Base-by-base conservation (phyloP, 1,140 invertebrate species). In the Andrena cerasifolii region DNA sequence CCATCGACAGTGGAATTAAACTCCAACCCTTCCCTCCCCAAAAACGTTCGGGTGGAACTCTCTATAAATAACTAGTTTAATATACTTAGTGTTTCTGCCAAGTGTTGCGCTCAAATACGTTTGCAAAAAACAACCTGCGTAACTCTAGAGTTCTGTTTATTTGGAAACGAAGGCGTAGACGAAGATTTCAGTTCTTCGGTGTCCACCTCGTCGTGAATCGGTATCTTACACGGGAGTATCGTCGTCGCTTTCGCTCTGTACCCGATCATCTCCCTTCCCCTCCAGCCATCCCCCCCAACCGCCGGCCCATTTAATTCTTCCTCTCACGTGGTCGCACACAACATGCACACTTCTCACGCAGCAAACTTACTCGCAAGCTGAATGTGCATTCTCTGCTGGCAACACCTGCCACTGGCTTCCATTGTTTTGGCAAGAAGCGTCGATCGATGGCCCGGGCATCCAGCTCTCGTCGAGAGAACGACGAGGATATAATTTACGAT, bases 21-120 rank as follows among this genome's bases (percentile, higher is more conserved):
- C 31, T 66, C 24, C 47, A 65, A 47, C 43, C 51, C 21, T 24
- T 40, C n/a, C n/a, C n/a, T n/a, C n/a, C n/a, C n/a, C 53, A 66
- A 59, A 40, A 73, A 73, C 16, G 33, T 56, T 65, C 54, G 71
- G 51, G 26, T 51, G 24, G 49, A 77, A 77, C 66, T 61, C 43
- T 56, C 74, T 77, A 77, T 77, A 59, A 76, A 76, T 51, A 77
- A 71, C 56, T 77, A 77, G 53, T 51, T 71, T 77, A 61, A 77
- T 62, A 71, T 77, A 77, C 59, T 75, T 71, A 68, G 12, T 59
- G 8, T 53, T n/a, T 71, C 36, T 77, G 33, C 33, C 67, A 71
- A 53, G n/a, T 77, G 47, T 62, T 71, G 67, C 75, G 56, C 45
- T 53, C 75, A 33, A 47, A 53, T 77, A 77, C 45, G 24, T 71